Base-by-base conservation (phyloP, 2,113 vertebrate genomes). In the Mesitornis unicolor region DNA sequence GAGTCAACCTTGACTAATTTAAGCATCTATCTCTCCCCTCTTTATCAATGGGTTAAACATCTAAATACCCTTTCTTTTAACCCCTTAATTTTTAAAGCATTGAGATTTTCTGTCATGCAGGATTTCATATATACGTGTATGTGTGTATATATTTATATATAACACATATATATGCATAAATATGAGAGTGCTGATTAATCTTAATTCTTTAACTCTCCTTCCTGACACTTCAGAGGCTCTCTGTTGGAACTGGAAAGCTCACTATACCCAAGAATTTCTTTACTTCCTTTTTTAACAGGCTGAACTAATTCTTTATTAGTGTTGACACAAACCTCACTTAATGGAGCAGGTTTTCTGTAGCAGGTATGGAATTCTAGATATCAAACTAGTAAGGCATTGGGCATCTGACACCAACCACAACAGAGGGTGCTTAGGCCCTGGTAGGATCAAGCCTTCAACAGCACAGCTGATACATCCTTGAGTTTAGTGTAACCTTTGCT, bases 71-170 rank as follows among this genome's bases (percentile, higher is more conserved):
- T 79, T 64, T 45, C 5, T 67, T 87, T 74, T 38, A 82, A 56
- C 48, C 21, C 31, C n/a, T 75, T 81, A 2, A 31, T 47, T 89
- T 74, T 48, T 50, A 78, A 86, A 84, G 45, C 31, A 74, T 2
- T 35, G 16, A 4, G 7, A 42, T 75, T 78, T 87, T 88, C 24
- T 64, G 16, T n/a, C 14, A n/a, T 20, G 11, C 10, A 80, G 26
- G 7, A 80, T 47, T 80, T 80, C 12, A 24, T 14, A 8, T 11
- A 4, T 16, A 1, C 45, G 1, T 28, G 5, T 16, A 1, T 50
- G 1, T 28, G 0, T 7, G 0, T 8, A 6, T 31, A 35, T 2
- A 5, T 12, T 17, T 13, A 42, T 3, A 1, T 18, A 68, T n/a
- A n/a, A n/a, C n/a, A n/a, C n/a, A n/a, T n/a, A n/a, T n/a, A n/a